Base-by-base conservation (phyloP, 2,888 invertebrate species). In the Prenolepis imparis region DNA sequence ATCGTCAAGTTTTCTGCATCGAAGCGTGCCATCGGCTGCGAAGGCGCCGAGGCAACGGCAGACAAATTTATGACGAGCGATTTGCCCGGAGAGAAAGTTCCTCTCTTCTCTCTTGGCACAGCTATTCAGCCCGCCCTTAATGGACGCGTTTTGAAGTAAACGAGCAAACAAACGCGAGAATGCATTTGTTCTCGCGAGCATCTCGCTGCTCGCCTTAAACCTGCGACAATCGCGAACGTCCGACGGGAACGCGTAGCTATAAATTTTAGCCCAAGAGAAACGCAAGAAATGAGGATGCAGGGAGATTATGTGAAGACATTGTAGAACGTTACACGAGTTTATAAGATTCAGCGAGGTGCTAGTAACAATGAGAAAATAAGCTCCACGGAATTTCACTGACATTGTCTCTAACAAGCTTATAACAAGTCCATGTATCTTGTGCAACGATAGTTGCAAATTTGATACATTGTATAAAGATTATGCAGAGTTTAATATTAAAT, bases 1-100 rank as follows among this genome's bases (percentile, higher is more conserved):
- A 86, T 90, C 90, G 82, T 74, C 75, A 75, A 88, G 83, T 84
- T 83, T 87, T 78, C 73, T 59, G 68, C 72, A 32, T 67, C 75
- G 44, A 63, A 24, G 32, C 24, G 57, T 28, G 63, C 48, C 44
- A 41, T 32, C 36, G 36, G 28, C 32, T 70, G 18, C 41, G 57
- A 70, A 78, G 59, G 68, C 67, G 55, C 32, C 75, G 78, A 84
- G 63, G 78, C 86, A 85, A 91, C 84, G 86, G 91, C 90, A 85
- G 90, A 90, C 91, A 91, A 92, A 94, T 93, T 93, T 94, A 93
- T 92, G 92, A 91, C 89, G 88, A 91, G 88, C 93, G 92, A 94
- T 94, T 94, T 93, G 92, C 93, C 92, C 89, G 82, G 73, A 83
- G 90, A 85, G 87, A 70, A 89, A 90, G 87, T 91, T 89, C 82